Evolutionary conservation across 2,113 vertebrate species (phyloP).

Genomic region (Elephas maximus): DNA sequence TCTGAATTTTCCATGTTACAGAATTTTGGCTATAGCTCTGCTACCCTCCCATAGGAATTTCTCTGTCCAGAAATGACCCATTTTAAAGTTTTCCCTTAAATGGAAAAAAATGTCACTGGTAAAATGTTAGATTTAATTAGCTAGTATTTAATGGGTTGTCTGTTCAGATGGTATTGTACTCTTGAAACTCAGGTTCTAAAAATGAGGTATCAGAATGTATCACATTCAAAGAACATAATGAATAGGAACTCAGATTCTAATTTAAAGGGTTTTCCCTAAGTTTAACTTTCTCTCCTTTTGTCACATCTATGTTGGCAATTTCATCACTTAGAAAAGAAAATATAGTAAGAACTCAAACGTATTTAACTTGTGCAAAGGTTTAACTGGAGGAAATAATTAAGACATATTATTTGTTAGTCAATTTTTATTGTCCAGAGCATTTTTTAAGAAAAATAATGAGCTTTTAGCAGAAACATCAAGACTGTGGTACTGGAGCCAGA

Average conservation of each 20-base stretch:
- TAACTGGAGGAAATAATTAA: not conserved
- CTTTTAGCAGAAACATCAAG: not conserved
- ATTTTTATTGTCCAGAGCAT: not conserved
- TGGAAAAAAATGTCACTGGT: not conserved
- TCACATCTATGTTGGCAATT: not conserved
- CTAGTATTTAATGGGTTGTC: not conserved
- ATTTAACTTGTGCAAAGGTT: not conserved
- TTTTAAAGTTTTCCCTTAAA: not conserved
- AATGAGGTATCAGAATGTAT: not conserved
- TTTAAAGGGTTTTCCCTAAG: not conserved
- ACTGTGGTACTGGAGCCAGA: too few species aligned
- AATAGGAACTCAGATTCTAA: not conserved
- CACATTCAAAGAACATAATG: not conserved
- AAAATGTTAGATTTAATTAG: not conserved
- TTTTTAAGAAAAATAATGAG: not conserved
- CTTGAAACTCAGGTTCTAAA: not conserved
- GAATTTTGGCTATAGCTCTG: not conserved
- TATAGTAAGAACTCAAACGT: not conserved
- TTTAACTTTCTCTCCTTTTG: not conserved
- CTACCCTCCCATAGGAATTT: not conserved
- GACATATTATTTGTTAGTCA: not conserved
- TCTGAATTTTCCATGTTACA: not conserved
- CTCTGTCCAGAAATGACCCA: not conserved
- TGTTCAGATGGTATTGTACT: not conserved
- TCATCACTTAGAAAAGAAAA: constrained; percentile 5